Evolutionary conservation across 2,113 vertebrate species (phyloP).

Genomic region (Hystrix cristata): DNA sequence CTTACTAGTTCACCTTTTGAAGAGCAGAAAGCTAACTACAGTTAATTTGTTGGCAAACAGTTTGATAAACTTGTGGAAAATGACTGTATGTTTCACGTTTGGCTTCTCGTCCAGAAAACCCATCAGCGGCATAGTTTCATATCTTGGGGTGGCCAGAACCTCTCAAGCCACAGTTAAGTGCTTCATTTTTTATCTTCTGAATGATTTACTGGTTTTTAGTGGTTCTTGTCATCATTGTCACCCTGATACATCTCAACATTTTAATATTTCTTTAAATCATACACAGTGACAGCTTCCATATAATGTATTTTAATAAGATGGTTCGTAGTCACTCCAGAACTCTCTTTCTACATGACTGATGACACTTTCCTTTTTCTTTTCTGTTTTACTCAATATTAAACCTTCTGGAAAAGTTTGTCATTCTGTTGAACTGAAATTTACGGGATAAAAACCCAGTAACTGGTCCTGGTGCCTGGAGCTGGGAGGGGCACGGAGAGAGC

Average conservation of each 20-base stretch:
- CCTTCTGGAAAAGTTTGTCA: background rate
- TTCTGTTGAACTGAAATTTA: background rate
- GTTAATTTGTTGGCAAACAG: background rate
- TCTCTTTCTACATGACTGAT: background rate
- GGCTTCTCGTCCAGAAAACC: background rate
- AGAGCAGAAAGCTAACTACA: background rate
- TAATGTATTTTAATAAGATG: background rate
- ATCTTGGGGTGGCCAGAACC: background rate
- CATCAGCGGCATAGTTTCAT: background rate
- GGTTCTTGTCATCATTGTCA: background rate
- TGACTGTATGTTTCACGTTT: background rate
- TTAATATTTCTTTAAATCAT: background rate
- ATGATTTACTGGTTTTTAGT: background rate
- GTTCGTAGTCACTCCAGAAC: background rate
- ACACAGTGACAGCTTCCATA: background rate
- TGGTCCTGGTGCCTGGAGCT: accelerated
- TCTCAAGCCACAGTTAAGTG: background rate
- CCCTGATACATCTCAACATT: background rate
- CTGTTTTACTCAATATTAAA: background rate
- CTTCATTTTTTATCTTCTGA: background rate
- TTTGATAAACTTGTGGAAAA: background rate
- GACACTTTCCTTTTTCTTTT: slow-evolving; percentile 5
- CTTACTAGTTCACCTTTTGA: background rate
- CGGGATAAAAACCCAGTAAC: background rate
- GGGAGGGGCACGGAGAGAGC: background rate